A percentile compares a stretch with the other conserved stretches of the same genome.
Evolutionary conservation across 35 echinoderm and acorn worm species (phyloP).

Genomic region (Hemicentrotus pulcherrimus): DNA sequence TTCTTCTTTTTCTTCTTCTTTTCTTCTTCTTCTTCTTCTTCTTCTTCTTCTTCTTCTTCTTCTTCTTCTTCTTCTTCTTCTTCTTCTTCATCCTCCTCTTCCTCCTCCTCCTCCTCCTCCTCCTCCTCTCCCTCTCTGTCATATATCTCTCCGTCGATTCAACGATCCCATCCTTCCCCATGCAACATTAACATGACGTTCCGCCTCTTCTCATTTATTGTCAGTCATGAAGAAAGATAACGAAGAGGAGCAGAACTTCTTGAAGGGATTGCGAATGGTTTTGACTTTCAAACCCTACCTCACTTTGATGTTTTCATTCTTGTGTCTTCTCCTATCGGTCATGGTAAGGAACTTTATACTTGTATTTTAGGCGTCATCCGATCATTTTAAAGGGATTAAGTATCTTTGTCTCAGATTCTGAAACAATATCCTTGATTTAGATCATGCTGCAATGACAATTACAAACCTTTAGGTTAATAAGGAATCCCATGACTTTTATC

Average conservation of each 20-base stretch:
- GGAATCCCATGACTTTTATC: too few relatives aligned
- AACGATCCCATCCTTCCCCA: background rate
- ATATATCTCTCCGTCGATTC: background rate
- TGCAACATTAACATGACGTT: background rate
- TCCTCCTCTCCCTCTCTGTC: background rate
- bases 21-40: background rate
- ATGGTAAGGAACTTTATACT: slow-evolving; percentile 26
- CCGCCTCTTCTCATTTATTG: background rate
- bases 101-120: background rate
- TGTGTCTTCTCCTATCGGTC: slow-evolving; percentile 42
- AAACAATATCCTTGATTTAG: too few relatives aligned
- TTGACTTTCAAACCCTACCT: slow-evolving; percentile 61
- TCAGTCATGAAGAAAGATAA: slow-evolving; percentile 44
- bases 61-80: background rate
- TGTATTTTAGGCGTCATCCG: background rate
- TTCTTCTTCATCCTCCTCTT: background rate
- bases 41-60: too few relatives aligned
- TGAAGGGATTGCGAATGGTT: slow-evolving; percentile 33
- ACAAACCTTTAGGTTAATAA: too few relatives aligned
- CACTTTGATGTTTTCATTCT: slow-evolving; percentile 42
- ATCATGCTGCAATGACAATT: too few relatives aligned
- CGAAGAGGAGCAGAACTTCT: slow-evolving; percentile 38
- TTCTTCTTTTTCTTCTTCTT: background rate
- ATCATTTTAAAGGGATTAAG: too few relatives aligned
- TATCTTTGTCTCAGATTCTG: too few relatives aligned